A percentile compares a stretch with the other conserved stretches of the same genome.
phyloP scores from a whole-genome alignment of 2,888 invertebrate species.

The Tetheella fluctuosa region DNA sequence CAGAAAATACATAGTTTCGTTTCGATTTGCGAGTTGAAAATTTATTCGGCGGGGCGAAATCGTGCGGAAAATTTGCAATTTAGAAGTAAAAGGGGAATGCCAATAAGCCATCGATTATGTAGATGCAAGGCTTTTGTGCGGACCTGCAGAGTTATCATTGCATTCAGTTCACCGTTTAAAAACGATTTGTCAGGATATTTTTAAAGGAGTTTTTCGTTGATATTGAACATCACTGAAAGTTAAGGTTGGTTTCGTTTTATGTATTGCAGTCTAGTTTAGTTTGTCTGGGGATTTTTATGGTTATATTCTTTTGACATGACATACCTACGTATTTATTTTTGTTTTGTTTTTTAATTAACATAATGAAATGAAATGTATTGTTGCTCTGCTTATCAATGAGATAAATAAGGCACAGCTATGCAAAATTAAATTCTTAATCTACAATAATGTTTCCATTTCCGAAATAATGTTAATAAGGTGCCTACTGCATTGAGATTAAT shows the following conservation, averaged over 20 bases:
- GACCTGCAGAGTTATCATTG: slow-evolving; percentile 76
- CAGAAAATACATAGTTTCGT: slow-evolving; percentile 63
- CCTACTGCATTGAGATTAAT: too few relatives aligned
- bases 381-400: too few relatives aligned
- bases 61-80: slow-evolving; percentile 84
- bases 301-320: slow-evolving; percentile 6
- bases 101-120: slow-evolving; percentile 83
- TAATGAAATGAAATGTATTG: too few relatives aligned
- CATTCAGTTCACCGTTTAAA: slow-evolving; percentile 66
- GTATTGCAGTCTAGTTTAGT: slow-evolving; percentile 9
- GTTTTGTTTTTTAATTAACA: too few relatives aligned
- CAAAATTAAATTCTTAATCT: too few relatives aligned
- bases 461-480: too few relatives aligned
- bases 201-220: slow-evolving; percentile 53
- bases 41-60: slow-evolving; percentile 78
- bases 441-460: too few relatives aligned
- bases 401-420: too few relatives aligned
- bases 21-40: slow-evolving; percentile 73
- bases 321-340: background rate
- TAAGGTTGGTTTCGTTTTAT: slow-evolving; percentile 41
- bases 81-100: slow-evolving; percentile 81
- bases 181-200: slow-evolving; percentile 76
- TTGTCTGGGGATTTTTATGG: background rate
- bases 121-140: slow-evolving; percentile 80
- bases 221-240: slow-evolving; percentile 46